These are phyloP conservation scores for Embidobia sp. DNA, from an alignment of 2,888 invertebrate species.

Conservation along the genomic window DNA sequence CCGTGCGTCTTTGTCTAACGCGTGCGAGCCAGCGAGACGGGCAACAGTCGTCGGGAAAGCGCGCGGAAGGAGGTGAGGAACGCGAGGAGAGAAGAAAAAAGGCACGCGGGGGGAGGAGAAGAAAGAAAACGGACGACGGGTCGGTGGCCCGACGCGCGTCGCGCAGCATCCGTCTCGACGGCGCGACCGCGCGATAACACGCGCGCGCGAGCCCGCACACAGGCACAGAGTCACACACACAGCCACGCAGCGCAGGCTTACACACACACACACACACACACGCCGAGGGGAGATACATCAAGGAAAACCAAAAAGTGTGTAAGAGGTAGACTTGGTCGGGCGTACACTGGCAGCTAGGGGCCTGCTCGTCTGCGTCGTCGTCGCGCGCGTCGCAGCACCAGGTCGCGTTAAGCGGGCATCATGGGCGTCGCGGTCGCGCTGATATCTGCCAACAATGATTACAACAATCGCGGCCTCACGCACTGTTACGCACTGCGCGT, in stretches of 20 bases:
- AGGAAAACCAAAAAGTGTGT: neutral
- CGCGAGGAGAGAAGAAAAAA: neutral
- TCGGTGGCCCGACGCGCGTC: constrained; percentile 50
- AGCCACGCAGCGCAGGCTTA: neutral
- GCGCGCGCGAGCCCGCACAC: constrained; percentile 10
- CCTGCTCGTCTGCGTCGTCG: constrained; percentile 39
- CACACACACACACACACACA: constrained; percentile 1
- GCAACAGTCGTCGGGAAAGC: constrained; percentile 38
- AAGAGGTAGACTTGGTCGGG: neutral
- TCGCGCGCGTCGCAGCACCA: constrained; percentile 47
- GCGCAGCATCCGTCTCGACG: constrained; percentile 55
- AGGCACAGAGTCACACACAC: constrained; percentile 12
- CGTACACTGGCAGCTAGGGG: constrained; percentile 33
- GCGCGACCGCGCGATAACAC: constrained; percentile 54
- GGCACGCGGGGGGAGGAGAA: constrained; percentile 5
- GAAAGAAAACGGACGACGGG: constrained; percentile 45
- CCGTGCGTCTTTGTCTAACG: constrained; percentile 39
- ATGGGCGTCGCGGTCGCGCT: constrained; percentile 25
- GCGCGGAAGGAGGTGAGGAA: constrained; percentile 51
- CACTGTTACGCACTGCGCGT: constrained; percentile 61
- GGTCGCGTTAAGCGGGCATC: constrained; percentile 33
- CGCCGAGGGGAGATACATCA: too few relatives aligned
- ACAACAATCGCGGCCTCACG: too few relatives aligned
- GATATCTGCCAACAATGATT: too few relatives aligned
- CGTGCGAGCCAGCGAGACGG: constrained; percentile 32